Base-by-base conservation (phyloP, 2,113 vertebrate species). In the Myotis davidii region DNA sequence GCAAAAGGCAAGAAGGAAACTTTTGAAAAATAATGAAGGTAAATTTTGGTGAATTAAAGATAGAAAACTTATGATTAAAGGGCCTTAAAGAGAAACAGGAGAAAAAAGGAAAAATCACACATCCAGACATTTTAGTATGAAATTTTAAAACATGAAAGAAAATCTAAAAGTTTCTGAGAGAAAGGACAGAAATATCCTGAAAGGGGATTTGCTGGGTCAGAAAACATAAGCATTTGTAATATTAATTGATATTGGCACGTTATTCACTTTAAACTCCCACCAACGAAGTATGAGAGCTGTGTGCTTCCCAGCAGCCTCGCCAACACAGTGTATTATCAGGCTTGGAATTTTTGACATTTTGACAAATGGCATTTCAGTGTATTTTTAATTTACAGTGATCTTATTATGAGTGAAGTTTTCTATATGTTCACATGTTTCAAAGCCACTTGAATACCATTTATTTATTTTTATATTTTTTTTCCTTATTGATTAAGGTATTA, bases 361-460 rank as follows among this genome's bases (percentile, higher is more conserved):
- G 72, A 52, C 79, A 81, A 94, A 52, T 77, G 50, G 2, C 37
- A 90, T 81, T 92, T 94, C 27, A 45, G 29, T 34, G 29, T 52
- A 67, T 85, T 95, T 94, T 86, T 56, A 29, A 37, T 69, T 50
- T 94, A 74, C 18, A 94, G 21, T 72, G 50, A 94, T 50, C 61
- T 77, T 37, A 74, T 45, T 92, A 48, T 79, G 65, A 93, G 59
- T 73, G 17, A 81, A 92, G 4, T 84, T 94, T 89, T 92, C 37
- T 37, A 34, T 70, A 90, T 59, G 83, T 92, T 82, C 64, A 64
- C 13, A 76, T 64, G 13, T 76, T 96, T 96, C 74, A 94, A 74
- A 88, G 56, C 9, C 81, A 74, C 12, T 91, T 61, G 0, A 32
- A 48, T 48, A 9, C 50, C 17, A 25, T 39, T 94, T 64, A 65